These are phyloP conservation scores for Drosophila leontia DNA, from an alignment of 1,140 invertebrate species.

Conservation along the genomic window DNA sequence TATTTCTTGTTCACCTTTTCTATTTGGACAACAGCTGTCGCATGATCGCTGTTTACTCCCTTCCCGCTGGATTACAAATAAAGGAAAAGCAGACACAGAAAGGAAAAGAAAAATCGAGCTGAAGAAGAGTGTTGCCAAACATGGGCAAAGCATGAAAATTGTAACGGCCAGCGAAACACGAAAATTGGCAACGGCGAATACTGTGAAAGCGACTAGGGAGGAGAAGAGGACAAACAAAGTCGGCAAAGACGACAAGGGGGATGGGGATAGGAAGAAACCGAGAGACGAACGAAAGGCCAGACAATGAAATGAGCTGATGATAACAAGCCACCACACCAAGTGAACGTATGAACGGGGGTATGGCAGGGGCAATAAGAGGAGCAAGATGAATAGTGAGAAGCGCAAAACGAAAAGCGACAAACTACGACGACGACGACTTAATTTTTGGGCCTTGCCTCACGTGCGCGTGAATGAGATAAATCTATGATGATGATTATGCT, in stretches of 20 bases:
- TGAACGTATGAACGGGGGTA: slow-evolving; percentile 14
- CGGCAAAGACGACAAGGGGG: slow-evolving; percentile 4
- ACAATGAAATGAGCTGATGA: slow-evolving; percentile 54
- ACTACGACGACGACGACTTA: slow-evolving; percentile 57
- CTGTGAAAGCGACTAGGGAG: slow-evolving; percentile 9
- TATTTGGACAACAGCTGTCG: slow-evolving; percentile 34
- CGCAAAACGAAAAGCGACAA: slow-evolving; percentile 46
- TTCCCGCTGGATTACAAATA: background rate
- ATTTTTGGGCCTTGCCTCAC: slow-evolving; percentile 71
- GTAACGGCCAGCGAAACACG: slow-evolving; percentile 56
- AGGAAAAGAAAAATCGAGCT: slow-evolving; percentile 16
- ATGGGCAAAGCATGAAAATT: slow-evolving; percentile 60
- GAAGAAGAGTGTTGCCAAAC: slow-evolving; percentile 55
- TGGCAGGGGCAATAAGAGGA: slow-evolving; percentile 21
- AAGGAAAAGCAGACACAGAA: slow-evolving; percentile 33
- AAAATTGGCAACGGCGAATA: slow-evolving; percentile 56
- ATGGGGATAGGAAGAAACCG: slow-evolving; percentile 14
- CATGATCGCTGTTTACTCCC: slow-evolving; percentile 13
- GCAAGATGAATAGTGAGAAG: slow-evolving; percentile 17
- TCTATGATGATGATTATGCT: slow-evolving; percentile 78
- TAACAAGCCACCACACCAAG: slow-evolving; percentile 50
- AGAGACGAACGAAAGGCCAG: slow-evolving; percentile 43
- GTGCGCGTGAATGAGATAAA: slow-evolving; percentile 81
- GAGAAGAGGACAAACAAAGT: slow-evolving; percentile 6
- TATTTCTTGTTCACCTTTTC: background rate